Evolutionary conservation across 2,113 vertebrate genomes (phyloP).

Genomic region (Cercocebus atys): DNA sequence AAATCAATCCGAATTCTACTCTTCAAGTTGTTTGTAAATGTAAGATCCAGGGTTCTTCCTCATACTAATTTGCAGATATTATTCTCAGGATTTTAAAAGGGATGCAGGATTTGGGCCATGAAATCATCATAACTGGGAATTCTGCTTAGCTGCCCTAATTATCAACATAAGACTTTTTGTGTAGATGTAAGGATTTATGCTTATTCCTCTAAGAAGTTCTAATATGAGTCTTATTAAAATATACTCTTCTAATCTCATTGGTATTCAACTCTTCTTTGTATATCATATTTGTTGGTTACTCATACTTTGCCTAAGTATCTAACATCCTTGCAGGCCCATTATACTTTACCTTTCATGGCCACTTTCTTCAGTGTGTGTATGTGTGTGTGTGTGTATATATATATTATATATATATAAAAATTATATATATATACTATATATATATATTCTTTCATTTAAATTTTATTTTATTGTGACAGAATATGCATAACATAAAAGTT

Average conservation of each 20-base stretch:
- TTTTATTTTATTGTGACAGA: not conserved
- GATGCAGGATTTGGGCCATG: not conserved
- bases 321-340: not conserved
- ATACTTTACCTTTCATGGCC: not conserved
- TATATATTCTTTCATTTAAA: not conserved
- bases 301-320: not conserved
- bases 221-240: slow-evolving; percentile 31
- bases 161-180: slow-evolving; percentile 7
- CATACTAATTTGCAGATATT: not conserved
- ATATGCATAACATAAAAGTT: not conserved
- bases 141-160: not conserved
- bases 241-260: not conserved
- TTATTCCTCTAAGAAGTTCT: slow-evolving; percentile 22
- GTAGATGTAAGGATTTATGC: not conserved
- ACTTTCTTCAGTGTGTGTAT: not conserved
- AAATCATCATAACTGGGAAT: not conserved
- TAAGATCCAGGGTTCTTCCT: not conserved
- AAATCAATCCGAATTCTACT: not conserved
- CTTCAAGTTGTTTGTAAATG: not conserved
- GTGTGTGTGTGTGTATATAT: too few relatives aligned
- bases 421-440: not conserved
- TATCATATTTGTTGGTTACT: not conserved
- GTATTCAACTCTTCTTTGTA: not conserved
- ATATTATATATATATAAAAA: too few relatives aligned
- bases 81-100: not conserved